Conservation (phyloP, 2,888 invertebrate species). For the Ornithoptera priamus region DNA sequence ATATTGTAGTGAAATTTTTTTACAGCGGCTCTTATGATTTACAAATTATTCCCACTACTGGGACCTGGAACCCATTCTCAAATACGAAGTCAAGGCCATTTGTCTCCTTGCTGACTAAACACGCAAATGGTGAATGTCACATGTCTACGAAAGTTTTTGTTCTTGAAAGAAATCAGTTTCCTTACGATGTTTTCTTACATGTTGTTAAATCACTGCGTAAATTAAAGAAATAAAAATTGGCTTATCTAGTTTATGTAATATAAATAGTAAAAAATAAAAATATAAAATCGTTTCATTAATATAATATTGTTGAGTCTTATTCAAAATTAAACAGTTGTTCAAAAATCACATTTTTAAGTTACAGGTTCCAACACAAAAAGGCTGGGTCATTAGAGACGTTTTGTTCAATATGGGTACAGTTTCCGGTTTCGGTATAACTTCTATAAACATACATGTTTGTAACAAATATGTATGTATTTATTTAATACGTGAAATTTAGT, state of each 20-base stretch:
- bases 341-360: slow-evolving; percentile 9
- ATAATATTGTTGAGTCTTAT: background rate
- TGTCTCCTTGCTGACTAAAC: too few species aligned
- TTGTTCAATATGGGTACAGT: slow-evolving; percentile 17
- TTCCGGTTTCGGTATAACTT: slow-evolving; percentile 11
- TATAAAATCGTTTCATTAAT: background rate
- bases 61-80: too few species aligned
- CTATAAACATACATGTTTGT: slow-evolving; percentile 9
- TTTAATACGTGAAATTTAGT: background rate
- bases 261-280: background rate
- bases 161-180: too few species aligned
- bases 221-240: background rate
- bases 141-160: too few species aligned
- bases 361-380: slow-evolving; percentile 17
- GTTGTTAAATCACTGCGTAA: background rate
- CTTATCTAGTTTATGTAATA: background rate
- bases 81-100: too few species aligned
- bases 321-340: slow-evolving; percentile 12
- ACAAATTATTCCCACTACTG: too few species aligned
- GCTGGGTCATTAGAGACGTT: slow-evolving; percentile 18
- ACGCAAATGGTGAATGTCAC: too few species aligned
- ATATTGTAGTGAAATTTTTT: background rate
- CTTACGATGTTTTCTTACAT: too few species aligned
- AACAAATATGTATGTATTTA: background rate
- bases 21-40: too few species aligned